Base-by-base conservation (phyloP, 2,113 vertebrate genomes). In the Pholis gunnellus region DNA sequence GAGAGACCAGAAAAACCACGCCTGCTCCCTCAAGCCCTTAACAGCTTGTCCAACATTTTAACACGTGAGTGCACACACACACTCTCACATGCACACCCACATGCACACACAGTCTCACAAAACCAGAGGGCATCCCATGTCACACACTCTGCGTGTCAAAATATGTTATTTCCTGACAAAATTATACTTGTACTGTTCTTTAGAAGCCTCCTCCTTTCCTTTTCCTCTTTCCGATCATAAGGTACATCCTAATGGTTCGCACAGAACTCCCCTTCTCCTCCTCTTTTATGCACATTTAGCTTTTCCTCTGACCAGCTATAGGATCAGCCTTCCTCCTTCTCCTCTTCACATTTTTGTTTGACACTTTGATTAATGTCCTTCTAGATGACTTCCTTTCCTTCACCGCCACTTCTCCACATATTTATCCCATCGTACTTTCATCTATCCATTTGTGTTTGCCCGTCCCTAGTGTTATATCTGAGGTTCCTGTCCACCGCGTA, bases 161-260 rank as follows among this genome's bases (percentile, higher is more conserved):
- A 78, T 65, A 44, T 79, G 56, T 25, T 0, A 72, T 79, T 88
- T 89, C 85, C 88, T 88, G 56, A 72, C 3, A 54, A 68, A 79
- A 73, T 67, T 50, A 72, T 46, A 50, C n/a, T 52, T 82, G 15
- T 48, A 5, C 65, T 59, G n/a, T 75, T 72, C 38, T 59, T 0
- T 18, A 38, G 17, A 65, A 75, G 50, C 18, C 78, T 75, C 89
- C 79, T 54, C 84, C 82, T 87, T 89, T 92, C 88, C 88, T 90
- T 54, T 88, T 83, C 73, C 85, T 88, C 54, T 87, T 59, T 70
- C 52, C 38, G 10, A 75, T 74, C 81, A 59, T 70, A 36, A 61
- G 3, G 38, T 22, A 77, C 65, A 75, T 75, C 57, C 66, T 38
- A 15, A 80, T 20, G n/a, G 36, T 36, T 70, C 34, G 63, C 22